Evolutionary conservation across 2,888 invertebrate species (phyloP).

Genomic region (Actias luna): DNA sequence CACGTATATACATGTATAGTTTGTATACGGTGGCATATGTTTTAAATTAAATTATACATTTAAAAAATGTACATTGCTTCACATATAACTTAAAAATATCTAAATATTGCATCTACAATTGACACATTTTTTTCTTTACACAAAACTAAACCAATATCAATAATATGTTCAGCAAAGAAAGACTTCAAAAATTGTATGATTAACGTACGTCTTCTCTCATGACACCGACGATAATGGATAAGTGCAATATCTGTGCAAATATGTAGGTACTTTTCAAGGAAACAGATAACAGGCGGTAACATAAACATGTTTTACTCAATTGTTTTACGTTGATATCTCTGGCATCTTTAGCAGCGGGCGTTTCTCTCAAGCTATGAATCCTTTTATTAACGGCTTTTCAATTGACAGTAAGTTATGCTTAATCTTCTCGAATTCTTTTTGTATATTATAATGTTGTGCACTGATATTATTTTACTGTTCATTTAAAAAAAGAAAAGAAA

Average conservation of each 20-base stretch:
- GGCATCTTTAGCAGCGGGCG: background rate
- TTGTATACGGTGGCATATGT: too few species aligned
- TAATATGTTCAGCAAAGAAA: background rate
- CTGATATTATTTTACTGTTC: too few species aligned
- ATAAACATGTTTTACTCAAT: slow-evolving; percentile 5
- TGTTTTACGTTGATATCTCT: slow-evolving; percentile 2
- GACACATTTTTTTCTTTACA: too few species aligned
- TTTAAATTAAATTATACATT: too few species aligned
- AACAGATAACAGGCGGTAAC: slow-evolving; percentile 23
- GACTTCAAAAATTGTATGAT: background rate
- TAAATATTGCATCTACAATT: too few species aligned
- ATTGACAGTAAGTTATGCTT: slow-evolving; percentile 45
- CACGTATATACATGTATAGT: too few species aligned
- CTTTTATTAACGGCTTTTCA: slow-evolving; percentile 52
- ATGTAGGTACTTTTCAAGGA: slow-evolving; percentile 26
- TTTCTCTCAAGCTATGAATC: slow-evolving; percentile 46
- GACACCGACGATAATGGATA: slow-evolving; percentile 16
- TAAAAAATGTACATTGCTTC: too few species aligned
- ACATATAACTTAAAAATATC: too few species aligned
- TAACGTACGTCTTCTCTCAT: background rate
- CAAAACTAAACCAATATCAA: too few species aligned
- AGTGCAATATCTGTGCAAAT: slow-evolving; percentile 26
- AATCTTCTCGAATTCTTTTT: background rate
- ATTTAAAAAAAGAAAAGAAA: background rate
- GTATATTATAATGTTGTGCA: background rate